Percentiles rank a stretch among this genome's conserved stretches.
Conservation (phyloP, 2,888 invertebrate genomes). For the Hydrotaea cyrtoneurina region DNA sequence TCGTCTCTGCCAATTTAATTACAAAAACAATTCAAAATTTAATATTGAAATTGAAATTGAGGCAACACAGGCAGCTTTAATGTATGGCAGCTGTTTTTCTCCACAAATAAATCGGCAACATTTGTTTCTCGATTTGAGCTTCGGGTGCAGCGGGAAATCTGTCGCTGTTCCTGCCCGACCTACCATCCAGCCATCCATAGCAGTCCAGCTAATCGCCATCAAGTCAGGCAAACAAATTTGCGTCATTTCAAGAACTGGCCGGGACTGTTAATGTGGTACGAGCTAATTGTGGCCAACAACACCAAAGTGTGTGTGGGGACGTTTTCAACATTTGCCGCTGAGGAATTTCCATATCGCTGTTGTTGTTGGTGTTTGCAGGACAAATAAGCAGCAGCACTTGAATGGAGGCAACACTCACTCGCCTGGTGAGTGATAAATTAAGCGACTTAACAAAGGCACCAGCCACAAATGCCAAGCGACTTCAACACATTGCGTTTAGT, state of each 20-base stretch:
- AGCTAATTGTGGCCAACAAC: slow-evolving; percentile 19
- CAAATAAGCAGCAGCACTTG: background rate
- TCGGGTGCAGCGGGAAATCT: background rate
- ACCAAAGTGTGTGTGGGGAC: background rate
- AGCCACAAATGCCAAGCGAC: background rate
- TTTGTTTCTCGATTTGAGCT: background rate
- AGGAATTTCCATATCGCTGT: background rate
- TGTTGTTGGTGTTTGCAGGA: background rate
- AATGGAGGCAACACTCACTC: background rate
- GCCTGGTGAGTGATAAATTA: slow-evolving; percentile 15
- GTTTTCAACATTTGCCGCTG: background rate
- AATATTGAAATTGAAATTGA: background rate
- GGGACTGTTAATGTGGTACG: background rate
- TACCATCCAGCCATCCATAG: no score
- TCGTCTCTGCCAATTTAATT: background rate
- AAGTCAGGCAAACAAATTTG: slow-evolving; percentile 12
- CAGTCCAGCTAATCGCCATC: background rate
- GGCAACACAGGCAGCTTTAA: background rate
- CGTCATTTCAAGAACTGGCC: background rate
- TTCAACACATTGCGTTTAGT: background rate
- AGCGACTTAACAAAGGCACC: slow-evolving; percentile 8
- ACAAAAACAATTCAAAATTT: background rate
- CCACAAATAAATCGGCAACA: background rate
- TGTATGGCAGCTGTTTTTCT: background rate
- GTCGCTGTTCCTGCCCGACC: background rate